Base-by-base conservation (phyloP, 2,797 vertebrate species). In the Leptoclinus maculatus region DNA sequence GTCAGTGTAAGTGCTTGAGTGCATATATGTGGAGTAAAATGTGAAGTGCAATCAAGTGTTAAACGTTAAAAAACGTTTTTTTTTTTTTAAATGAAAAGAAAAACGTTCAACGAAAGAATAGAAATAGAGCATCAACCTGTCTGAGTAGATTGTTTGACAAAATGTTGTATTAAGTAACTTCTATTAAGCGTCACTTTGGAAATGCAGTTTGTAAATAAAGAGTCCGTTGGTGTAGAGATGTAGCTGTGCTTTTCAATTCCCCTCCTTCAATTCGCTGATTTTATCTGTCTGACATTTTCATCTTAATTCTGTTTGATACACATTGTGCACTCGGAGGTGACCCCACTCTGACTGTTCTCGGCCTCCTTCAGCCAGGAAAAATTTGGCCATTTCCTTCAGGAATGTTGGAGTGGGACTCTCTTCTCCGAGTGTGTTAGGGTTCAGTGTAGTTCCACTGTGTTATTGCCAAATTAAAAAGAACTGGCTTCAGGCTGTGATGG, bases 401-500 rank as follows among this genome's bases (percentile, higher is more conserved):
- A 87, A 89, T 89, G 84, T 86, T 85, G 84, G 84, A 71, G 45
- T 9, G 45, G 63, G 38, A 13, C 57, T 77, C 38, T 66, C 32
- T 66, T 77, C 58, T 27, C 56, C 39, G 17, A 60, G 59, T 65
- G 36, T 53, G 32, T 78, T 32, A 19, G 14, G 69, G 81, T 81
- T 80, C 82, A 81, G 54, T 11, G 2, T 62, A 36, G 74, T 64
- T 47, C 11, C 49, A 53, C 71, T 32, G 13, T 71, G 65, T 60
- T 68, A 38, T 49, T 83, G 69, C 71, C 78, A 85, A 82, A 69
- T 73, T 41, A 39, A 60, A 63, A 80, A 69, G 64, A 87, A 79
- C 67, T 74, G 43, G 56, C 68, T 68, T 39, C 45, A 36, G 65
- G 10, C 39, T 73, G 39, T 2, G 27, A 71, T 38, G 5, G n/a